Percentiles rank a stretch among this genome's conserved stretches.
Evolutionary conservation across 2,113 vertebrate genomes (phyloP).

Genomic region (Apaloderma vittatum): DNA sequence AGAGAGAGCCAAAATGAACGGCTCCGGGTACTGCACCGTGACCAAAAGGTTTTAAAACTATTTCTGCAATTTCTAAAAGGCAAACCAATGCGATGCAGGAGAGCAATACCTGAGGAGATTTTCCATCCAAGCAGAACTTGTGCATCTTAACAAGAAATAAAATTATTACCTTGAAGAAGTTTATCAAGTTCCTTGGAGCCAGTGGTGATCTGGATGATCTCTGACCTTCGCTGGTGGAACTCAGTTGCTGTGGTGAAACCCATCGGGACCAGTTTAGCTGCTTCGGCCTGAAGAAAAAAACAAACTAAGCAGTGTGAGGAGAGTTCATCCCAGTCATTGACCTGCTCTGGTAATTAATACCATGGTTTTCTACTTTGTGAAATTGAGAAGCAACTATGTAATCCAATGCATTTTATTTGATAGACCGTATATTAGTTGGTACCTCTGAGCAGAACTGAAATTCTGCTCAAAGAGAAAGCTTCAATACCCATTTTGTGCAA

Average conservation of each 20-base stretch:
- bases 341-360: background rate
- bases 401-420: background rate
- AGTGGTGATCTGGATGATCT: constrained; percentile 98
- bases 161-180: constrained; percentile 87
- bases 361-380: background rate
- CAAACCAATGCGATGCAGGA: background rate
- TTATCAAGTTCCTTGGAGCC: constrained; percentile 98
- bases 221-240: constrained; percentile 95
- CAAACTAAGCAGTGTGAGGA: background rate
- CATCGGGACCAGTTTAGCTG: constrained; percentile 96
- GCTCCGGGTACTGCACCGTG: background rate
- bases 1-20: background rate
- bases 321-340: fast-evolving
- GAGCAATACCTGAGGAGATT: background rate
- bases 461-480: background rate
- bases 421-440: background rate
- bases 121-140: background rate
- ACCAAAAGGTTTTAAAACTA: background rate
- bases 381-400: background rate
- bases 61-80: background rate
- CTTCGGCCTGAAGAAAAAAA: constrained; percentile 84
- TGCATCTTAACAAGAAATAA: background rate
- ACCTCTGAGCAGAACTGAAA: background rate
- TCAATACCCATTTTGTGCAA: background rate
- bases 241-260: constrained; percentile 97